Evolutionary conservation across 2,888 invertebrate genomes (phyloP).

Genomic region (Listrodromus nycthemerus): DNA sequence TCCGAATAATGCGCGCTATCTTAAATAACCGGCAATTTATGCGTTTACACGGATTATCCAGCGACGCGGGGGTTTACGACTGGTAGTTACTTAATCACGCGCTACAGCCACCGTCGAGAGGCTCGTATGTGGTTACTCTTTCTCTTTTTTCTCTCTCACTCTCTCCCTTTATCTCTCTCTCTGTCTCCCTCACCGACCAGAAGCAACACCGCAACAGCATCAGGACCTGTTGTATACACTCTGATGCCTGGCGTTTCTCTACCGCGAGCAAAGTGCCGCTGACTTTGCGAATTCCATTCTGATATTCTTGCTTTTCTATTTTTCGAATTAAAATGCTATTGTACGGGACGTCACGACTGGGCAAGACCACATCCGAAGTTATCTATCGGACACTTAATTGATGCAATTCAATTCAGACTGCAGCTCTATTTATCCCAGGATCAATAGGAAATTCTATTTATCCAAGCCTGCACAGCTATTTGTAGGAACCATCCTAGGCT

Average conservation of each 20-base stretch:
- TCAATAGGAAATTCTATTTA: background rate
- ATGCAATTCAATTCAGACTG: no score
- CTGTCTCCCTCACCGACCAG: background rate
- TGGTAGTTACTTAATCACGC: slow-evolving; percentile 80
- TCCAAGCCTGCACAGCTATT: no score
- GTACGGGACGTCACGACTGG: no score
- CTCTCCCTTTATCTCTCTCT: background rate
- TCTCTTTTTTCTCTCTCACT: background rate
- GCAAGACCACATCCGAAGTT: no score
- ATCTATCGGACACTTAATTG: no score
- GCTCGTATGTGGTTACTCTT: slow-evolving; percentile 20
- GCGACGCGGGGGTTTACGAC: slow-evolving; percentile 74
- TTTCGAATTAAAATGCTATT: background rate
- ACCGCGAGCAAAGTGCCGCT: slow-evolving; percentile 1
- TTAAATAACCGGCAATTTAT: slow-evolving; percentile 80
- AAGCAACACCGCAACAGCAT: slow-evolving; percentile 17
- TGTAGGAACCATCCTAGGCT: no score
- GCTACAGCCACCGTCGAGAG: slow-evolving; percentile 34
- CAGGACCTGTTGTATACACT: slow-evolving; percentile 1
- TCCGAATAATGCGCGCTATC: slow-evolving; percentile 79
- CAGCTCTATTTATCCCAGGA: background rate
- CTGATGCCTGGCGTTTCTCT: background rate
- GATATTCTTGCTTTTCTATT: background rate
- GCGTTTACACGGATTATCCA: slow-evolving; percentile 80
- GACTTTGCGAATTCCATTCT: slow-evolving; percentile 26